Evolutionary conservation across 64 coral and sea anemone genomes (phyloP).

Genomic region (Anthopleura sola): DNA sequence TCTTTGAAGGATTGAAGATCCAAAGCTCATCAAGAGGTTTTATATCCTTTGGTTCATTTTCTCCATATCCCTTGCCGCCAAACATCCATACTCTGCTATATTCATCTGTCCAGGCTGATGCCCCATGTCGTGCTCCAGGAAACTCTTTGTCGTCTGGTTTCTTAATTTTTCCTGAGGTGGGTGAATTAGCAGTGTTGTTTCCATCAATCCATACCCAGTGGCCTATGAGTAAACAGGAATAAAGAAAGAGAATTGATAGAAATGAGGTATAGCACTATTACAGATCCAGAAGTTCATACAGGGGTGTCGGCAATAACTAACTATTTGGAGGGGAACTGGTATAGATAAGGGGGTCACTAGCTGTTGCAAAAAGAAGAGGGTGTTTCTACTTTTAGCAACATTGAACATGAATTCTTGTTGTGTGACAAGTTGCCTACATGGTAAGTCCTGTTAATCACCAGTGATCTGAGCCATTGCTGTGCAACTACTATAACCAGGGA

Average conservation of each 20-base stretch:
- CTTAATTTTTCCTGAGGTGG: not conserved
- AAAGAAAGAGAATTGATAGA: not conserved
- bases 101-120: slow-evolving; percentile 23
- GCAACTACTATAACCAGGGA: too few species aligned
- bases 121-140: slow-evolving; percentile 47
- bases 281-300: too few species aligned
- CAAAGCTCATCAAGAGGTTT: slow-evolving; percentile 76
- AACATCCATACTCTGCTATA: slow-evolving; percentile 45
- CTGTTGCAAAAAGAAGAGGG: too few species aligned
- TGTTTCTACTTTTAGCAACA: too few species aligned
- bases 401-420: too few species aligned
- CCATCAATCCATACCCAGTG: slow-evolving; percentile 75
- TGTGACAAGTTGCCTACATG: too few species aligned
- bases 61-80: slow-evolving; percentile 33
- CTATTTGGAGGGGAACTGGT: too few species aligned
- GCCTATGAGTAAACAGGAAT: slow-evolving; percentile 32
- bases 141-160: not conserved
- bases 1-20: slow-evolving; percentile 38
- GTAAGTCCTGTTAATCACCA: too few species aligned
- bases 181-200: slow-evolving; percentile 54
- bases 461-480: too few species aligned
- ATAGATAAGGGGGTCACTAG: too few species aligned
- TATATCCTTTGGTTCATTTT: not conserved
- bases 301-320: too few species aligned
- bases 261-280: too few species aligned